phyloP scores from a whole-genome alignment of 1,140 invertebrate species.

The Drosophila navojoa region DNA sequence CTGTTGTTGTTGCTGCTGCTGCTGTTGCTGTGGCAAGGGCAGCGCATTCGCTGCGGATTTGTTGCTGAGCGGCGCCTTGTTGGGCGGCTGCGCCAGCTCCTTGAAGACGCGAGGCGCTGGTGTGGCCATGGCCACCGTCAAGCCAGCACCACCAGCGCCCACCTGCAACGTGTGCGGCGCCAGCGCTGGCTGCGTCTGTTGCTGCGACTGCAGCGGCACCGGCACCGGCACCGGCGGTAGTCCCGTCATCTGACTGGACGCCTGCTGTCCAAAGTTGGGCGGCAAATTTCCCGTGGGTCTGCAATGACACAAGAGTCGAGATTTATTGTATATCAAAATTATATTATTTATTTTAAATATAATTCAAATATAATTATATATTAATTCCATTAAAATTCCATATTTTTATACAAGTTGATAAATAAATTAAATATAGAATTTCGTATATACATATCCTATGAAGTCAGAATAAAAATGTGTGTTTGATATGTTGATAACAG shows the following conservation, averaged over 20 bases:
- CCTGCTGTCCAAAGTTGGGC: slow-evolving; percentile 57
- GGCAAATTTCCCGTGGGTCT: slow-evolving; percentile 68
- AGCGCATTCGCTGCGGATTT: slow-evolving; percentile 6
- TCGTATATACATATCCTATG: too few relatives aligned
- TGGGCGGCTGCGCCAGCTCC: slow-evolving; percentile 74
- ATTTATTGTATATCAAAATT: too few relatives aligned
- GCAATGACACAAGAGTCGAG: background rate
- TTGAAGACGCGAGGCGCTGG: slow-evolving; percentile 78
- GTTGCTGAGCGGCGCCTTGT: slow-evolving; percentile 40
- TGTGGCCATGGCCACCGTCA: slow-evolving; percentile 77
- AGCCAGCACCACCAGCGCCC: slow-evolving; percentile 19
- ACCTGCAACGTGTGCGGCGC: slow-evolving; percentile 35
- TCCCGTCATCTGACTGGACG: slow-evolving; percentile 57
- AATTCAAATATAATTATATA: too few relatives aligned
- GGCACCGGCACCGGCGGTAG: slow-evolving; percentile 56
- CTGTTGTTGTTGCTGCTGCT: background rate
- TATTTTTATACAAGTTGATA: too few relatives aligned
- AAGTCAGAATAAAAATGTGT: too few relatives aligned
- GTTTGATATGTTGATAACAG: too few relatives aligned
- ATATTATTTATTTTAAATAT: too few relatives aligned
- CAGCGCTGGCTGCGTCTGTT: slow-evolving; percentile 19
- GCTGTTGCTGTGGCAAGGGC: slow-evolving; percentile 5
- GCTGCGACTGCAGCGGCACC: slow-evolving; percentile 28
- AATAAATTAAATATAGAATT: too few relatives aligned
- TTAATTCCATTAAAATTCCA: too few relatives aligned